These are phyloP conservation scores for Macrobrachium nipponense DNA, from an alignment of 1,140 invertebrate genomes.

Conservation along the genomic window DNA sequence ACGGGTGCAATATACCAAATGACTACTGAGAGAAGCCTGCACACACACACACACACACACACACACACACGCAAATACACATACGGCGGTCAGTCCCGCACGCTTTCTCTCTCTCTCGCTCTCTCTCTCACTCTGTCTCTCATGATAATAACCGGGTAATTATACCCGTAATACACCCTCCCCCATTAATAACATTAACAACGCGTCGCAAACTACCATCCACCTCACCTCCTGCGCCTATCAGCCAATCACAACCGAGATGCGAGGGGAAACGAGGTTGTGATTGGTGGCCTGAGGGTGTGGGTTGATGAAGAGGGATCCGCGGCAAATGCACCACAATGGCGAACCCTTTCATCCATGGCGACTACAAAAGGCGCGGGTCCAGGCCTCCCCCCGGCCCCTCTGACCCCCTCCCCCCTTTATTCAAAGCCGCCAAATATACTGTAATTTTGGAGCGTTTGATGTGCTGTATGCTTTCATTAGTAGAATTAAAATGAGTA, in stretches of 20 bases:
- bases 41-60: conserved; percentile 37
- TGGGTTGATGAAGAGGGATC: conserved; percentile 33
- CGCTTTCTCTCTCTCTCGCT: conserved; percentile 18
- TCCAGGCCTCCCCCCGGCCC: background rate
- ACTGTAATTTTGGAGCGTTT: conserved; percentile 54
- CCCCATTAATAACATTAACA: conserved; percentile 53
- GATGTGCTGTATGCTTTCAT: conserved; percentile 60
- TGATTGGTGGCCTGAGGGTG: conserved; percentile 26
- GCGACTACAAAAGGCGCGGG: conserved; percentile 45
- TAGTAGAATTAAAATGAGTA: conserved; percentile 58
- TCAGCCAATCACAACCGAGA: conserved; percentile 33
- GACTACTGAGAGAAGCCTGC: too few species aligned
- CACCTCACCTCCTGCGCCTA: background rate
- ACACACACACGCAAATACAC: conserved; percentile 27
- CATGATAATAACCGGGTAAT: conserved; percentile 54
- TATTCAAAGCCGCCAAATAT: conserved; percentile 48
- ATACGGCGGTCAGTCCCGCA: background rate
- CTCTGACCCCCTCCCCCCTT: conserved; percentile 8
- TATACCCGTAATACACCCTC: conserved; percentile 50
- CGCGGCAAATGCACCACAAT: conserved; percentile 50
- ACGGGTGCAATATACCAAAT: background rate
- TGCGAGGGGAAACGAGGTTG: conserved; percentile 8
- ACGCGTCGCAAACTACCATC: conserved; percentile 28
- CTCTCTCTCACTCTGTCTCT: conserved; percentile 34
- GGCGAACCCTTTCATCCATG: conserved; percentile 50